Base-by-base conservation (phyloP, 1,140 invertebrate species). In the Tribolium madens region DNA sequence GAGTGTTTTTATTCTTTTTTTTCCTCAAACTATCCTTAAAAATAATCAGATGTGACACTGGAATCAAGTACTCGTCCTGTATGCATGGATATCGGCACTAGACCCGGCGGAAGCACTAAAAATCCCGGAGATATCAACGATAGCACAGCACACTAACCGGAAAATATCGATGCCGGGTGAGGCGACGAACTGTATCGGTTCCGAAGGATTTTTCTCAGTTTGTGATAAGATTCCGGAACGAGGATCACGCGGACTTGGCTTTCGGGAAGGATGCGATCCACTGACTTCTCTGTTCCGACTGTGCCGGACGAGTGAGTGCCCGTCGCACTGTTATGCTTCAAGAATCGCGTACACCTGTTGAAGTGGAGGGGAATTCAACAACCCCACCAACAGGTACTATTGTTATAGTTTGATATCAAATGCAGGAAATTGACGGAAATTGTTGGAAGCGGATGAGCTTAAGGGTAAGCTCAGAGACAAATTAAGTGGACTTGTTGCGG, bases 271-370 rank as follows among this genome's bases (percentile, higher is more conserved):
- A 84, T 83, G 82, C 79, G 76, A 80, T 79, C 83, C 77, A 76
- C 77, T 78, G 82, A 84, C 83, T 81, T 81, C 79, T 81, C 82
- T 78, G 83, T 81, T 79, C 79, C 83, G 84, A 85, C 84, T 85
- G 84, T 85, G 84, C 83, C 84, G 84, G 84, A 84, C 83, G 83
- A 85, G 83, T 85, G 84, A 85, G 80, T 85, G 84, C 82, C 81
- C 81, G 81, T 64, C 80, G 79, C 80, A 80, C 81, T 85, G 84
- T 85, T 85, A 84, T 85, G 84, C 82, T 85, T 85, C 83, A 85
- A 84, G 84, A 85, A 84, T 78, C 81, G 83, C 84, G 83, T 85
- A 83, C 84, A 85, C 84, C 84, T 85, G 84, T 85, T 85, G 77
- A 82, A 69, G 82, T 70, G 82, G 82, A 78, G 83, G 83, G 84